Conservation (phyloP, 92 coral and sea anemone genomes). For the Paramuricea clavata region DNA sequence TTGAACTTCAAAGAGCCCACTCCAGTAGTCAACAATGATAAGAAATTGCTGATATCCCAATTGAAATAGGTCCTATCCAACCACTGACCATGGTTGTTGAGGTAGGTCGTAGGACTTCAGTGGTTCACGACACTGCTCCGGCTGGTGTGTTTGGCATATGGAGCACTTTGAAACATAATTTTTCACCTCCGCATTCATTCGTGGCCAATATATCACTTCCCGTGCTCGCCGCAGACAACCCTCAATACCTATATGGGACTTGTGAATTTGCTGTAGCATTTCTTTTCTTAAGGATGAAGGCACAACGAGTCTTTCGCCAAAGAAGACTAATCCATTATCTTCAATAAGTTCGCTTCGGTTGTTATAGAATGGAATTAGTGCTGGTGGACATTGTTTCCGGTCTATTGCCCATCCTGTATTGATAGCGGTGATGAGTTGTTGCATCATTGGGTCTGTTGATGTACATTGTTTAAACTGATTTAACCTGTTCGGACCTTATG, state of each 20-base stretch:
- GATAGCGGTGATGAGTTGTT: slow-evolving; percentile 44
- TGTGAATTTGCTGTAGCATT: slow-evolving; percentile 29
- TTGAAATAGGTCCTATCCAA: slow-evolving; percentile 58
- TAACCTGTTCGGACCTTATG: slow-evolving; percentile 26
- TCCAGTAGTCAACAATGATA: slow-evolving; percentile 55
- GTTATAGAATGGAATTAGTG: slow-evolving; percentile 49
- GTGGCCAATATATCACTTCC: slow-evolving; percentile 67
- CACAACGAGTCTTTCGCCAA: too few species aligned
- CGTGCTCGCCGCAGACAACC: slow-evolving; percentile 57
- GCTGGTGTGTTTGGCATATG: slow-evolving; percentile 55
- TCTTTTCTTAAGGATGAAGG: slow-evolving; percentile 33
- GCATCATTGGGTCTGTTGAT: slow-evolving; percentile 49
- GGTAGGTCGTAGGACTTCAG: slow-evolving; percentile 44
- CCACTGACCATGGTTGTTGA: slow-evolving; percentile 55
- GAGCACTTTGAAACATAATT: slow-evolving; percentile 50
- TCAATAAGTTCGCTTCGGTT: slow-evolving; percentile 48
- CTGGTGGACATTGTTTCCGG: slow-evolving; percentile 29
- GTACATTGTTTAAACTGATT: slow-evolving; percentile 28
- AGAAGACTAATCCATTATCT: slow-evolving; percentile 43
- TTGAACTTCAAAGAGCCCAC: slow-evolving; percentile 57
- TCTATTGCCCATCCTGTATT: slow-evolving; percentile 37
- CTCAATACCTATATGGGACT: slow-evolving; percentile 49
- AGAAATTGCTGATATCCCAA: slow-evolving; percentile 55
- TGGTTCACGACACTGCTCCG: slow-evolving; percentile 64
- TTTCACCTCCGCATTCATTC: slow-evolving; percentile 59